Evolutionary conservation across 2,113 vertebrate genomes (phyloP).

Genomic region (Tetrax tetrax): DNA sequence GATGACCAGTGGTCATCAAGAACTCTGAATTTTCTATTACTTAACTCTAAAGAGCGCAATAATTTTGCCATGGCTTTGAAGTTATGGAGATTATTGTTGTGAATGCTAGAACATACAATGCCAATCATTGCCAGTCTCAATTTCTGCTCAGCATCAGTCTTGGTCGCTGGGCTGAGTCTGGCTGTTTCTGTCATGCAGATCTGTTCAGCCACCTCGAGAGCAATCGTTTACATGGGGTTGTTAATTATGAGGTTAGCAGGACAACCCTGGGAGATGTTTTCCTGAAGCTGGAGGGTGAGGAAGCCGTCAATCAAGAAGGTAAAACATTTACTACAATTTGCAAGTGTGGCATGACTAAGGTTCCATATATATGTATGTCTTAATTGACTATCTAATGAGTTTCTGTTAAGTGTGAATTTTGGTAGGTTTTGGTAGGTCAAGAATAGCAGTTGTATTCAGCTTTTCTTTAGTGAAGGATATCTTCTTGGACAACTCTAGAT

Average conservation of each 20-base stretch:
- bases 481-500: background rate
- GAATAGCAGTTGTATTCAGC: background rate
- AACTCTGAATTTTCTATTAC: fast-evolving
- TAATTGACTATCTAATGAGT: background rate
- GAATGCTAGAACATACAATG: fast-evolving
- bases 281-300: conserved; percentile 86
- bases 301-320: conserved; percentile 81
- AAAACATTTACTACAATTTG: background rate
- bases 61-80: background rate
- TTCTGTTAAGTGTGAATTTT: background rate
- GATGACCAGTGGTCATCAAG: background rate
- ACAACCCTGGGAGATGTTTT: conserved; percentile 93
- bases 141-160: background rate
- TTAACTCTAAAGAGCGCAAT: background rate
- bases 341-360: fast-evolving
- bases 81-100: fast-evolving
- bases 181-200: conserved; percentile 52
- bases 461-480: background rate
- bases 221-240: conserved; percentile 75
- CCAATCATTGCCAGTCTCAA: background rate
- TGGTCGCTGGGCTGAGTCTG: background rate
- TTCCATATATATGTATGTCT: background rate
- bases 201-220: conserved; percentile 86
- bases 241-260: conserved; percentile 88
- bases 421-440: background rate